phyloP scores from a whole-genome alignment of 2,113 vertebrate genomes.

The Phaethornis superciliosus region DNA sequence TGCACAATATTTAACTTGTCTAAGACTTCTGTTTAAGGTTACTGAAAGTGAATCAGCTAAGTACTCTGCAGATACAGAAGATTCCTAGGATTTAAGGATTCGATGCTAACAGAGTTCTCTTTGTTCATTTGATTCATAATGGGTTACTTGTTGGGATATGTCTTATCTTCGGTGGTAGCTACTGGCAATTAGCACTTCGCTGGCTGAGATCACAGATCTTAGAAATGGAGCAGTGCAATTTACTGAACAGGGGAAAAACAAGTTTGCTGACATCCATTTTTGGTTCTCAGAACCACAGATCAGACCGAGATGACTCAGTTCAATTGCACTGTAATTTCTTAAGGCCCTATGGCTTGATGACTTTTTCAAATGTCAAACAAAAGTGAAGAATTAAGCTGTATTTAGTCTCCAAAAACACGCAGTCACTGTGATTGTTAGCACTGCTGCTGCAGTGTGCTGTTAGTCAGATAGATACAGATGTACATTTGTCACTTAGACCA shows the following conservation, averaged over 20 bases:
- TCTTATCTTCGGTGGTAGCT: neutral
- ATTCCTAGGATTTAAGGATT: neutral
- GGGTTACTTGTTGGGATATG: neutral
- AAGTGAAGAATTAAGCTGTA: neutral
- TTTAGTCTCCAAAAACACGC: neutral
- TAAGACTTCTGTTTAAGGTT: neutral
- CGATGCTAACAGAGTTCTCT: neutral
- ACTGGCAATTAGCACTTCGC: neutral
- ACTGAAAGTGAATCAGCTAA: neutral
- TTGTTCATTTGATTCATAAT: neutral
- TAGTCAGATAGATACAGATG: neutral
- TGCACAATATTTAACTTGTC: neutral
- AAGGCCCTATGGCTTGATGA: neutral
- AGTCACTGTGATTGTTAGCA: neutral
- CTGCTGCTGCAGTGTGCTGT: neutral
- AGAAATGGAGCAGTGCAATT: neutral
- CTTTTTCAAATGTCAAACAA: neutral
- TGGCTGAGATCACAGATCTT: neutral
- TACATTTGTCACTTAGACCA: neutral
- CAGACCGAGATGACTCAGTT: fast-evolving
- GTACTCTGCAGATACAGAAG: neutral
- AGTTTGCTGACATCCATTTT: neutral
- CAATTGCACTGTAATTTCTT: neutral
- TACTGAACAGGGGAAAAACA: neutral
- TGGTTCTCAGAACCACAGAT: neutral